These are phyloP conservation scores for Trachemys scripta DNA, from an alignment of 2,113 vertebrate genomes.

Conservation along the genomic window DNA sequence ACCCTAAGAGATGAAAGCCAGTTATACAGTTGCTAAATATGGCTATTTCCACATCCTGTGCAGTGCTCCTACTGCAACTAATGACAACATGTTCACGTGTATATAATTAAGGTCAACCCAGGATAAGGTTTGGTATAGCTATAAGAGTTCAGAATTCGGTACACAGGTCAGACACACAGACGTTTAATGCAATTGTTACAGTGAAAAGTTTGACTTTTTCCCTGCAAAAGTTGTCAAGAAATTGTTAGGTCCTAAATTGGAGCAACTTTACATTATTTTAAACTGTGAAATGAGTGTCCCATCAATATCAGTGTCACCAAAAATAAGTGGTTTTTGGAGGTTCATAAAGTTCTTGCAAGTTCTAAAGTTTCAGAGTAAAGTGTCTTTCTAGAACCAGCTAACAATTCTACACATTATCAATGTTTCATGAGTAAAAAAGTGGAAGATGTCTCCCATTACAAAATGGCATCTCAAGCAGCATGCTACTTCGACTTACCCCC, in stretches of 20 bases:
- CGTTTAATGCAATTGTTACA: neutral
- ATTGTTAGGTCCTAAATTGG: neutral
- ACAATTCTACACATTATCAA: rapidly evolving
- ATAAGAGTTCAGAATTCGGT: neutral
- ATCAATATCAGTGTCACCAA: neutral
- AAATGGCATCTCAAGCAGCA: neutral
- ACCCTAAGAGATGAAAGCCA: conserved; percentile 80
- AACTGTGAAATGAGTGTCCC: neutral
- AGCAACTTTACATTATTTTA: neutral
- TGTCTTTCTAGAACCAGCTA: too few relatives aligned
- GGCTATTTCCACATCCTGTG: neutral
- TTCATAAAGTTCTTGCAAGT: neutral
- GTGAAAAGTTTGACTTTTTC: neutral
- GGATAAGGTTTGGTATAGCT: neutral
- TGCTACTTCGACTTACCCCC: conserved; percentile 83
- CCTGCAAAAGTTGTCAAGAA: neutral
- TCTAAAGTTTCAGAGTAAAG: too few relatives aligned
- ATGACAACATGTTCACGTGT: rapidly evolving
- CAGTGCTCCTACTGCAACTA: rapidly evolving
- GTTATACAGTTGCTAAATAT: neutral
- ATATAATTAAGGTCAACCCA: rapidly evolving
- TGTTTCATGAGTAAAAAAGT: neutral
- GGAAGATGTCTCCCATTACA: rapidly evolving
- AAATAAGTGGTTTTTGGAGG: neutral
- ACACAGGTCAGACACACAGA: rapidly evolving